phyloP scores from a whole-genome alignment of 2,113 vertebrate genomes.

The Halichoerus grypus region DNA sequence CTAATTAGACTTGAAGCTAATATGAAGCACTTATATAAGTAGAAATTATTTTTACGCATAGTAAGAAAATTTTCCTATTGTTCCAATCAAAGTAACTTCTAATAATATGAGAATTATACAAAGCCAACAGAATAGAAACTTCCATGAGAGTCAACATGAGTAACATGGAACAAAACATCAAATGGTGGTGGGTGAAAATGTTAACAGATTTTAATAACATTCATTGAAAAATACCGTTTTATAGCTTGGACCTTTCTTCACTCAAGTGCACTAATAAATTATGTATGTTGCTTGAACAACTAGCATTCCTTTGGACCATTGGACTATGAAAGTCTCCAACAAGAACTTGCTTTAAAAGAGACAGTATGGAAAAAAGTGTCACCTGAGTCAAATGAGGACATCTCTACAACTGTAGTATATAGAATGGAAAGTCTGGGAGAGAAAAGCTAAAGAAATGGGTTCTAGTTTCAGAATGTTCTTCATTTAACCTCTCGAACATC shows the following conservation, averaged over 20 bases:
- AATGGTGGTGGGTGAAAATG: conserved; percentile 72
- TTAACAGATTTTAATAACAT: conserved; percentile 82
- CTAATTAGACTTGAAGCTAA: conserved; percentile 32
- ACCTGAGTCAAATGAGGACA: conserved; percentile 96
- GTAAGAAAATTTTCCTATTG: conserved; percentile 27
- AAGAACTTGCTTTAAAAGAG: conserved; percentile 99
- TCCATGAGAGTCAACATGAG: not conserved
- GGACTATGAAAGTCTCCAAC: conserved; percentile 99
- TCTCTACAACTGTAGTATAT: conserved; percentile 99
- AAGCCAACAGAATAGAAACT: conserved; percentile 35
- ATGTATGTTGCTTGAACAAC: conserved; percentile 97
- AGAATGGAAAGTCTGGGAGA: conserved; percentile 96
- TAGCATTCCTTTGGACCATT: conserved; percentile 95
- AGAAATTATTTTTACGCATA: conserved; percentile 31
- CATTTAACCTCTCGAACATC: conserved; percentile 82
- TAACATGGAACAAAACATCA: conserved; percentile 65
- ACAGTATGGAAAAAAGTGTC: conserved; percentile 98
- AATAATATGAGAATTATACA: conserved; percentile 48
- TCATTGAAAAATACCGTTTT: conserved; percentile 86
- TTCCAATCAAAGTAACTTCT: conserved; percentile 56
- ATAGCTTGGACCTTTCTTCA: conserved; percentile 85
- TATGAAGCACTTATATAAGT: conserved; percentile 46
- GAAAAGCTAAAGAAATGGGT: conserved; percentile 87
- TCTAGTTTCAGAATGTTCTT: conserved; percentile 84
- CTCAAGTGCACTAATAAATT: conserved; percentile 93